Percentiles rank a stretch among this genome's conserved stretches.
Conservation (phyloP, 2,888 invertebrate species). For the Oeneis ivallda region DNA sequence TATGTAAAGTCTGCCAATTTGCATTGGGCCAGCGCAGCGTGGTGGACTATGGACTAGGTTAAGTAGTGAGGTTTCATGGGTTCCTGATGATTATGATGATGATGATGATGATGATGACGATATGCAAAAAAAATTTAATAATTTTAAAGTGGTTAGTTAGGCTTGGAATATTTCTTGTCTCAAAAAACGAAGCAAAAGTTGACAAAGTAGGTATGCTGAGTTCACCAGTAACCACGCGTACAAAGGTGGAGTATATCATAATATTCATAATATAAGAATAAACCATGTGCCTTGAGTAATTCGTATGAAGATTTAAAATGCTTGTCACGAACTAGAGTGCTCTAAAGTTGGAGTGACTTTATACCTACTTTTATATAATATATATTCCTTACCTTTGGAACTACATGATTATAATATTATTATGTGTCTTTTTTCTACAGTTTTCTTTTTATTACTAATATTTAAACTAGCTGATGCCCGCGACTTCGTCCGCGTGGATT, state of each 20-base stretch:
- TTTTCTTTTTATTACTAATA: too few species aligned
- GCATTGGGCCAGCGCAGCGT: too few species aligned
- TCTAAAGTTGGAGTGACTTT: constrained; percentile 13
- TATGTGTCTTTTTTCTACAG: neutral
- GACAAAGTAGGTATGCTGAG: constrained; percentile 24
- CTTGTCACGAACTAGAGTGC: constrained; percentile 16
- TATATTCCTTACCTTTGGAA: neutral
- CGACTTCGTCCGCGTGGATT: too few species aligned
- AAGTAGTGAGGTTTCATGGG: too few species aligned
- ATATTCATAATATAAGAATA: neutral
- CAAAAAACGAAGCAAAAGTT: constrained; percentile 21
- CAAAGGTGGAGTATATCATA: constrained; percentile 6
- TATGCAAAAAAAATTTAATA: constrained; percentile 5
- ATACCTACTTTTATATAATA: neutral
- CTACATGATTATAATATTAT: constrained; percentile 1
- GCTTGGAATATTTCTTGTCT: constrained; percentile 16
- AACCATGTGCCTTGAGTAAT: constrained; percentile 3
- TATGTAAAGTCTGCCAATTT: too few species aligned
- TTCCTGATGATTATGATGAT: too few species aligned
- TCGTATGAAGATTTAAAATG: constrained; percentile 10
- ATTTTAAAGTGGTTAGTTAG: neutral
- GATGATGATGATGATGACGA: too few species aligned
- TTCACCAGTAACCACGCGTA: constrained; percentile 2
- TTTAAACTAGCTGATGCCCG: too few species aligned
- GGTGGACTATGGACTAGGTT: too few species aligned